These are phyloP conservation scores for Didymodactylos carnosus DNA, from an alignment of 2,888 invertebrate genomes.

Conservation along the genomic window DNA sequence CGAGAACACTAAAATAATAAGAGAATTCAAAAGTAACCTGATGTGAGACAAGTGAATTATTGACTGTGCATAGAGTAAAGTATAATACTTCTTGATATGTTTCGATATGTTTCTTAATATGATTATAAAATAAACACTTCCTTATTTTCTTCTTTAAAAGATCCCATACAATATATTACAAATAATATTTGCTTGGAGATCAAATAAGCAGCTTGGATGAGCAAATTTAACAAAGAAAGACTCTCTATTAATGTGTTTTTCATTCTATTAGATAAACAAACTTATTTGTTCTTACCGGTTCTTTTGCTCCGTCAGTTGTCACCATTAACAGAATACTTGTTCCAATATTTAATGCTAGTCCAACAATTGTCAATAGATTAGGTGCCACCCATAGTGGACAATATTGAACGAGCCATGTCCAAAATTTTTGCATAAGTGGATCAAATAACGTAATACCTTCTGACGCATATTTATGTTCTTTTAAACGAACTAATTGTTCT, in stretches of 20 bases:
- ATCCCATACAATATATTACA: too few species aligned
- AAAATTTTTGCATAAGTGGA: conserved; percentile 74
- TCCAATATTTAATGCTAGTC: conserved; percentile 68
- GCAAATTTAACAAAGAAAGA: too few species aligned
- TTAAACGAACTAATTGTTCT: conserved; percentile 2
- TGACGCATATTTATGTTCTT: conserved; percentile 69
- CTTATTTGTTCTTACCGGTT: neutral
- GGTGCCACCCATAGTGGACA: conserved; percentile 81
- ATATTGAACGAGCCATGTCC: conserved; percentile 73
- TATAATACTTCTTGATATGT: too few species aligned
- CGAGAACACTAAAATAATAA: conserved; percentile 47
- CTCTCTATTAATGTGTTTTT: too few species aligned
- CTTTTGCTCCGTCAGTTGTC: neutral
- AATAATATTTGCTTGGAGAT: too few species aligned
- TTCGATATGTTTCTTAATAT: too few species aligned
- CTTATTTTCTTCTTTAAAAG: too few species aligned
- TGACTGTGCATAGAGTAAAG: too few species aligned
- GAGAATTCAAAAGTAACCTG: neutral
- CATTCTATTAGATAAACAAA: neutral
- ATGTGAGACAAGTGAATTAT: too few species aligned
- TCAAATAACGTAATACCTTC: conserved; percentile 64
- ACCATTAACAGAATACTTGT: conserved; percentile 45
- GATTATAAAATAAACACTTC: too few species aligned
- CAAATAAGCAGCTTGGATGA: too few species aligned
- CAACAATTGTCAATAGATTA: conserved; percentile 81